Evolutionary conservation across 2,888 invertebrate species (phyloP).

Genomic region (Drosophila setosimentum): DNA sequence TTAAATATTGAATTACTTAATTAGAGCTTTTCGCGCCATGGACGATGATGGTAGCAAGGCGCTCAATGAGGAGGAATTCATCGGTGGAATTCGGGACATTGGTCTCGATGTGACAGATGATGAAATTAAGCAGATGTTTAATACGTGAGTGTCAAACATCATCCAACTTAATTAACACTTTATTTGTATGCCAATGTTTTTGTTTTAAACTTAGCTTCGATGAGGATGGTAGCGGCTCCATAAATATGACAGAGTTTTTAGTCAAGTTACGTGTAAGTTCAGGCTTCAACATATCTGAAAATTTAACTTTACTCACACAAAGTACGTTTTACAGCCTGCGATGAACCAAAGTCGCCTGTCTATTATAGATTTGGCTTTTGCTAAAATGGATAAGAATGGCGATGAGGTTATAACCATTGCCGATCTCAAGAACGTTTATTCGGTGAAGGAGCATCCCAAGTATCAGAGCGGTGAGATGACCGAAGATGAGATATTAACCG

Average conservation of each 20-base stretch:
- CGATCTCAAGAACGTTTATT: slow-evolving; percentile 92
- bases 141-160: slow-evolving; percentile 64
- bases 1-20: slow-evolving; percentile 52
- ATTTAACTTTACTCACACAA: background rate
- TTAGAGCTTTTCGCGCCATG: slow-evolving; percentile 94
- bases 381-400: slow-evolving; percentile 93
- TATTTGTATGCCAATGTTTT: background rate
- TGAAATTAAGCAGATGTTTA: slow-evolving; percentile 84
- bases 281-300: background rate
- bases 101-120: slow-evolving; percentile 89
- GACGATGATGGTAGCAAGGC: slow-evolving; percentile 96
- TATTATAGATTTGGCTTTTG: slow-evolving; percentile 93
- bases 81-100: slow-evolving; percentile 91
- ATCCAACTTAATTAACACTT: background rate
- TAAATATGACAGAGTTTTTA: slow-evolving; percentile 96
- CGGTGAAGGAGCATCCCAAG: slow-evolving; percentile 92
- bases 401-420: slow-evolving; percentile 93
- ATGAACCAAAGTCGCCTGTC: slow-evolving; percentile 91
- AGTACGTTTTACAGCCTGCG: slow-evolving; percentile 88
- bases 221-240: slow-evolving; percentile 92
- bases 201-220: slow-evolving; percentile 88
- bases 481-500: slow-evolving; percentile 92
- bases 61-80: slow-evolving; percentile 93
- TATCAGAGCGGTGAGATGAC: slow-evolving; percentile 95
- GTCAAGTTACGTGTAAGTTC: slow-evolving; percentile 90